Percentiles rank a stretch among this genome's conserved stretches.
Evolutionary conservation across 2,797 vertebrate genomes (phyloP).

Genomic region (Chrysocyon brachyurus): DNA sequence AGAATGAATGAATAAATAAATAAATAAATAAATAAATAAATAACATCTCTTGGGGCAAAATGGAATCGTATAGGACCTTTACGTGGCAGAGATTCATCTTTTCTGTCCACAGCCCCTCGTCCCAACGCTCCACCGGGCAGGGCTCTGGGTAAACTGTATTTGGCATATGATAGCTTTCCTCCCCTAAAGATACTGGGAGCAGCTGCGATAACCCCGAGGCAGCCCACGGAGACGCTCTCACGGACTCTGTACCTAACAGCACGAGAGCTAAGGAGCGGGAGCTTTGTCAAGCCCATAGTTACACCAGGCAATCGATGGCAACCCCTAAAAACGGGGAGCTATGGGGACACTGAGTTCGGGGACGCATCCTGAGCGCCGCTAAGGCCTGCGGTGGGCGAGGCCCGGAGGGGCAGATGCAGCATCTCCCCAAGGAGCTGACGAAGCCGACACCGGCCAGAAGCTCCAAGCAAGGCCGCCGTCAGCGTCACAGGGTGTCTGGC

Average conservation of each 20-base stretch:
- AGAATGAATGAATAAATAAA: neutral
- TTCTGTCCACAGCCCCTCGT: neutral
- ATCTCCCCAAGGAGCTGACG: fast-evolving
- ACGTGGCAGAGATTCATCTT: no score
- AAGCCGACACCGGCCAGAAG: neutral
- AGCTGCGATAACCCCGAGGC: no score
- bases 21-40: no score
- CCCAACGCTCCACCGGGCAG: neutral
- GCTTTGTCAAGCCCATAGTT: neutral
- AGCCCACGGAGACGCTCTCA: fast-evolving
- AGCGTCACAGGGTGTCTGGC: neutral
- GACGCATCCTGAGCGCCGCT: fast-evolving
- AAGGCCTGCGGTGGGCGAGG: neutral
- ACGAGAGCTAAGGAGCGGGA: neutral
- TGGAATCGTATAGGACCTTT: neutral
- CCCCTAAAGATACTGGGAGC: neutral
- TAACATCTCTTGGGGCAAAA: neutral
- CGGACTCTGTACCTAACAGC: neutral
- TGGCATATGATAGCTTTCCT: neutral
- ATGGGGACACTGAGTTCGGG: no score
- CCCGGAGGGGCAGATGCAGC: fast-evolving
- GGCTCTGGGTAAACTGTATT: fast-evolving
- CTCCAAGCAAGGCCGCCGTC: no score
- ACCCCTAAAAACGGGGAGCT: neutral
- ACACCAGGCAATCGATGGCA: fast-evolving